These are phyloP conservation scores for Saccopteryx bilineata DNA, from an alignment of 2,113 vertebrate genomes.

Conservation along the genomic window DNA sequence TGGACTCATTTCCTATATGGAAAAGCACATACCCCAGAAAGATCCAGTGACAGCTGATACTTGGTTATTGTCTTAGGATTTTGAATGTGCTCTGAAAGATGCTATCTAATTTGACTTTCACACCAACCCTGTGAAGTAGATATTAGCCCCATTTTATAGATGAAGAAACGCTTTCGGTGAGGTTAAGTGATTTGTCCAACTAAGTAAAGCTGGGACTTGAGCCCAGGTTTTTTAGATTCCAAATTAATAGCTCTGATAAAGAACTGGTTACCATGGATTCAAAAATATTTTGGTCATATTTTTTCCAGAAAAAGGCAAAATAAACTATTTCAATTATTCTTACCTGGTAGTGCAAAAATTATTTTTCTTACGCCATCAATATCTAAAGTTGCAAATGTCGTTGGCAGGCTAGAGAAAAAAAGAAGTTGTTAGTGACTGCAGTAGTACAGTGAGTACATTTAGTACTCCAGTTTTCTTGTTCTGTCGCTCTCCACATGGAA, in stretches of 20 bases:
- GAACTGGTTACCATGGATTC: not conserved
- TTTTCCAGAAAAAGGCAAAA: constrained; percentile 71
- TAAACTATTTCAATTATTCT: constrained; percentile 77
- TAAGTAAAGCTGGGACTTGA: constrained; percentile 31
- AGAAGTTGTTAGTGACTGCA: constrained; percentile 52
- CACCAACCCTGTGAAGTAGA: not conserved
- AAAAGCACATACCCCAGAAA: not conserved
- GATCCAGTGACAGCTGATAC: constrained; percentile 16
- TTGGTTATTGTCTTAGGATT: constrained; percentile 18
- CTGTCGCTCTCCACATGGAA: not conserved
- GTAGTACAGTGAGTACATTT: constrained; percentile 18
- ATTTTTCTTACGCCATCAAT: constrained; percentile 99
- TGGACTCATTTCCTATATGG: not conserved
- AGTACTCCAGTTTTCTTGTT: constrained; percentile 27
- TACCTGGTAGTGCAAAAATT: constrained; percentile 99
- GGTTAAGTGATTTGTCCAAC: not conserved
- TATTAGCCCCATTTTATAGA: constrained; percentile 15
- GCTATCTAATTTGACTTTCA: constrained; percentile 24
- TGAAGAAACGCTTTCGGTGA: constrained; percentile 51
- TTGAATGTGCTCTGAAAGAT: constrained; percentile 38
- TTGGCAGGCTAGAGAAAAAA: constrained; percentile 93
- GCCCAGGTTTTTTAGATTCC: not conserved
- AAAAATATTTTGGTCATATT: constrained; percentile 54
- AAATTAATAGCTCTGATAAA: constrained; percentile 17
- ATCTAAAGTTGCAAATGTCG: constrained; percentile 99